A percentile compares a stretch with the other conserved stretches of the same genome.
phyloP scores from a whole-genome alignment of 2,113 vertebrate genomes.

The Cavia aperea region DNA sequence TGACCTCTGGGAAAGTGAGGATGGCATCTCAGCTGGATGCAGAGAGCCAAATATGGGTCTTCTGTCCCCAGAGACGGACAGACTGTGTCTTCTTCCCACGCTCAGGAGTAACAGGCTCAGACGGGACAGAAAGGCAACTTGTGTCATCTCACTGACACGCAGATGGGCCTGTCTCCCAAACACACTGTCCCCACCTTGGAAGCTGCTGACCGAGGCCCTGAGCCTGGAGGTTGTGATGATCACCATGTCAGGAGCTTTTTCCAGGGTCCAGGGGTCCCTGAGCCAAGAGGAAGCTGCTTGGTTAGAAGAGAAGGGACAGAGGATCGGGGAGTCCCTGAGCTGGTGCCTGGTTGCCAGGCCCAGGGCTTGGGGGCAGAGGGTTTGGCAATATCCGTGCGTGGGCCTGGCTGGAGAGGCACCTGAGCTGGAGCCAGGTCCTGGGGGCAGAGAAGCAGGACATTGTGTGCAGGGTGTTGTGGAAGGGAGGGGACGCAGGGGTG shows the following conservation, averaged over 20 bases:
- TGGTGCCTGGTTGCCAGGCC: conserved; percentile 11
- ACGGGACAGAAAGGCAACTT: not conserved
- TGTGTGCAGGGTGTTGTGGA: conserved; percentile 33
- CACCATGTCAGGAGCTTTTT: not conserved
- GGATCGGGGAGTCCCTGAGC: not conserved
- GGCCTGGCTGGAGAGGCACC: conserved; percentile 49
- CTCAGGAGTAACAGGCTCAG: not conserved
- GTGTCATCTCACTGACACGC: not conserved
- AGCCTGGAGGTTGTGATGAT: not conserved
- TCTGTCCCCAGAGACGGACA: conserved; percentile 31
- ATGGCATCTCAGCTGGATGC: conserved; percentile 29
- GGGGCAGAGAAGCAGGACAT: conserved; percentile 65
- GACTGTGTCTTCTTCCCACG: not conserved
- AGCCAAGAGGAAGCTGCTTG: not conserved
- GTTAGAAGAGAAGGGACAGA: not conserved
- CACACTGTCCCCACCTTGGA: not conserved
- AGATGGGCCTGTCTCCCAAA: not conserved
- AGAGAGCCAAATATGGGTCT: conserved; percentile 54
- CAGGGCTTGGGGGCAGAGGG: conserved; percentile 15
- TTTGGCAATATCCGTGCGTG: conserved; percentile 45
- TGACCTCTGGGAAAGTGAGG: conserved; percentile 38
- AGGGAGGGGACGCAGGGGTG: not conserved
- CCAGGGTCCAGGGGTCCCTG: not conserved
- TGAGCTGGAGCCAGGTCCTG: conserved; percentile 50
- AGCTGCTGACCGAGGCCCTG: not conserved